Conservation (phyloP, 30 jellyfish, hydroid and myxozoan genomes). For the Rhopilema esculentum region DNA sequence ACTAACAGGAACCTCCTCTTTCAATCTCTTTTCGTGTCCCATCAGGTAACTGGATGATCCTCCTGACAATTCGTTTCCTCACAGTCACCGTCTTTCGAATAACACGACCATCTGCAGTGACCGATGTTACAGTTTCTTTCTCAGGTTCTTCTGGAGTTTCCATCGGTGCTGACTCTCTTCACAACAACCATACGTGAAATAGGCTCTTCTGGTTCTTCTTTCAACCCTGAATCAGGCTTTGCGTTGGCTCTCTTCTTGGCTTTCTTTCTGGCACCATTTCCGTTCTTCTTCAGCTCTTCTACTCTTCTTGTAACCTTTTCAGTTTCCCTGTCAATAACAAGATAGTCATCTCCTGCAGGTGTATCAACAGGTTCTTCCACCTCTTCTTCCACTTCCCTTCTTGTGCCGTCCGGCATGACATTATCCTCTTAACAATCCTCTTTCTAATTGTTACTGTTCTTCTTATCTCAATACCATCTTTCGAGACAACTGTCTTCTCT, state of each 20-base stretch:
- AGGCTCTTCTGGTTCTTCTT: conserved; percentile 15
- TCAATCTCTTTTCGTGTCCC: conserved; percentile 82
- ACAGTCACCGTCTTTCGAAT: conserved; percentile 57
- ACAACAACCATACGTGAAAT: conserved; percentile 49
- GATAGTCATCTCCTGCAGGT: conserved; percentile 1
- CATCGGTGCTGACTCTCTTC: conserved; percentile 18
- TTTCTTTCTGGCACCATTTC: not conserved
- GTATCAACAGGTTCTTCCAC: conserved; percentile 23
- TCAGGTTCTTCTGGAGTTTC: conserved; percentile 45
- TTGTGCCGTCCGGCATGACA: conserved; percentile 77
- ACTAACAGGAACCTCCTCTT: conserved; percentile 69
- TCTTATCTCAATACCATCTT: conserved; percentile 45
- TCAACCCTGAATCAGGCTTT: conserved; percentile 1
- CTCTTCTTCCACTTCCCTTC: conserved; percentile 77
- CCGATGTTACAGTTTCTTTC: conserved; percentile 16
- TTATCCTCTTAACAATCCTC: conserved; percentile 57
- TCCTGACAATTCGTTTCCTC: conserved; percentile 69
- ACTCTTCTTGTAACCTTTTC: conserved; percentile 47
- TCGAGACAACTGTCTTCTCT: conserved; percentile 6
- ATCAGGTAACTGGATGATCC: conserved; percentile 70
- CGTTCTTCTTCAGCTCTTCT: conserved; percentile 39
- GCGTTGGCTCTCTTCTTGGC: conserved; percentile 24
- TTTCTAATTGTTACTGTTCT: conserved; percentile 54
- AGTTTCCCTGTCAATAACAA: conserved; percentile 51
- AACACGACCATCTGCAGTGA: conserved; percentile 32